Conservation (phyloP, 2,888 invertebrate genomes). For the Hesperia comma region DNA sequence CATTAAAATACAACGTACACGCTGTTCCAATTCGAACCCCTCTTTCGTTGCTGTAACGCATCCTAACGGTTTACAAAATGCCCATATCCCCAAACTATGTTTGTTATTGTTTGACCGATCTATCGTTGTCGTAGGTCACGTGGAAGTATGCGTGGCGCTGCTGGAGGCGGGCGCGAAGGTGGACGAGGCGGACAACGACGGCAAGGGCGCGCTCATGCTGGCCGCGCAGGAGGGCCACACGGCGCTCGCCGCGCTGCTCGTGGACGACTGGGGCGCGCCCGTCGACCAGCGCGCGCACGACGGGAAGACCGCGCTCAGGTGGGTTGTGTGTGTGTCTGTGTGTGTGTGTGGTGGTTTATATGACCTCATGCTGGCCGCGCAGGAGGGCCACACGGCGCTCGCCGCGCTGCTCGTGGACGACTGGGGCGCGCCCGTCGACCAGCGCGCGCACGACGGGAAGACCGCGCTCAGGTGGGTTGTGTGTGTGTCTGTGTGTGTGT, state of each 20-base stretch:
- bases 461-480: slow-evolving; percentile 90
- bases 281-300: slow-evolving; percentile 95
- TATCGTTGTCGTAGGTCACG: no score
- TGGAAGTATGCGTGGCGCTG: slow-evolving; percentile 91
- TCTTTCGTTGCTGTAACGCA: no score
- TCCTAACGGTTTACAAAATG: no score
- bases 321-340: no score
- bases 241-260: slow-evolving; percentile 84
- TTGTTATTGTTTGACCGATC: no score
- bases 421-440: slow-evolving; percentile 91
- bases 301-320: slow-evolving; percentile 94
- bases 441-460: slow-evolving; percentile 95
- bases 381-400: slow-evolving; percentile 89
- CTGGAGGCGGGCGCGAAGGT: slow-evolving; percentile 94
- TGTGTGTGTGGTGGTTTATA: no score
- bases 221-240: slow-evolving; percentile 95
- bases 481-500: no score
- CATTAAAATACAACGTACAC: no score
- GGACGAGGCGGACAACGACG: slow-evolving; percentile 95
- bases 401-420: slow-evolving; percentile 88
- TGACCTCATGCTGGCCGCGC: slow-evolving; percentile 94
- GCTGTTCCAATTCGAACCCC: no score
- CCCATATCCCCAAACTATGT: no score
- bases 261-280: slow-evolving; percentile 90
- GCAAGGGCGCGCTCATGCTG: slow-evolving; percentile 93